Evolutionary conservation across 2,888 invertebrate species (phyloP).

Genomic region (Fissipunctia ypsillon): DNA sequence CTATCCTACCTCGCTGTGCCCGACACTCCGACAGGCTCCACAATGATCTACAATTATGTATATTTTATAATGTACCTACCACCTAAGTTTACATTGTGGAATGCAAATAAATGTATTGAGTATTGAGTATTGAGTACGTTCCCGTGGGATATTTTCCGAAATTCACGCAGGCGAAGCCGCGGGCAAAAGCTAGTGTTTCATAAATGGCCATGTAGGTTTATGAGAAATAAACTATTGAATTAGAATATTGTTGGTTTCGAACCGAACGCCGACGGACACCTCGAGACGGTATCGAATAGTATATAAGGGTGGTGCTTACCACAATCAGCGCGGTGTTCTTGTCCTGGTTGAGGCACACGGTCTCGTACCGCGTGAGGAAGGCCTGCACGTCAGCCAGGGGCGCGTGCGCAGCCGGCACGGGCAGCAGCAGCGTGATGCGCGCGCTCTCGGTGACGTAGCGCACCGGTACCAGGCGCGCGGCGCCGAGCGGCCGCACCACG

Average conservation of each 20-base stretch:
- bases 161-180: too few species aligned
- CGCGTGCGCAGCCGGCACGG: slow-evolving; percentile 85
- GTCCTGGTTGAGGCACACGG: slow-evolving; percentile 93
- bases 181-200: too few species aligned
- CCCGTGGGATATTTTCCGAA: too few species aligned
- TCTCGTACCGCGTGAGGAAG: slow-evolving; percentile 94
- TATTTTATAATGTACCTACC: too few species aligned
- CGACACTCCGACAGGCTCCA: too few species aligned
- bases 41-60: too few species aligned
- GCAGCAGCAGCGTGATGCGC: slow-evolving; percentile 94
- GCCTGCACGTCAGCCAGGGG: slow-evolving; percentile 87
- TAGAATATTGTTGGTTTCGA: not conserved
- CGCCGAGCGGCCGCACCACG: slow-evolving; percentile 95
- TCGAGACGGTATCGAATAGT: not conserved
- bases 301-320: slow-evolving; percentile 79
- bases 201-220: too few species aligned
- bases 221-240: not conserved
- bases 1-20: too few species aligned
- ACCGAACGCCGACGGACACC: not conserved
- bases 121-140: too few species aligned
- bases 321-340: slow-evolving; percentile 95
- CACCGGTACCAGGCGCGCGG: slow-evolving; percentile 96
- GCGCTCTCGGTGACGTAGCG: slow-evolving; percentile 99
- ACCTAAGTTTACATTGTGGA: too few species aligned
- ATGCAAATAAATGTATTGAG: too few species aligned